Conservation (phyloP, 2,113 vertebrate genomes). For the Sceloporus tristichus region DNA sequence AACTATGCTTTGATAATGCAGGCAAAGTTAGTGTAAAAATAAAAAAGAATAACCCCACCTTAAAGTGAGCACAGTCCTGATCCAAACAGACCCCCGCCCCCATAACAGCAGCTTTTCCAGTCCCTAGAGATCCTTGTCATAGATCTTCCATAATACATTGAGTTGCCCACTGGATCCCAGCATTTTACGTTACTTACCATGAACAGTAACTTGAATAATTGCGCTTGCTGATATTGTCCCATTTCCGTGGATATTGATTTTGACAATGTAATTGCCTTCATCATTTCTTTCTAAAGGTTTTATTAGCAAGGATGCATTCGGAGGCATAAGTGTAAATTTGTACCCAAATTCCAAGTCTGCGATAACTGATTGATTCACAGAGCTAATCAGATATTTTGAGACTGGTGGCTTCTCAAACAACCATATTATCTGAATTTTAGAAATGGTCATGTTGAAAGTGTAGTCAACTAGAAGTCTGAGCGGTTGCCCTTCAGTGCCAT, state of each 20-base stretch:
- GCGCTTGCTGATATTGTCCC: constrained; percentile 76
- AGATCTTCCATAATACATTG: background rate
- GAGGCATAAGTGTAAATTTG: constrained; percentile 81
- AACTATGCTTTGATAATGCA: no score
- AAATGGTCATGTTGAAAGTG: constrained; percentile 74
- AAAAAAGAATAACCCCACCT: background rate
- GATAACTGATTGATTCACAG: constrained; percentile 79
- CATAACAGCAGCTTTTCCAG: background rate
- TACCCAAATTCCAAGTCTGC: constrained; percentile 82
- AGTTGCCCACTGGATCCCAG: background rate
- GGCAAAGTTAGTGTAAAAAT: background rate
- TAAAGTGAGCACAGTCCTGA: background rate
- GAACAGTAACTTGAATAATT: constrained; percentile 82
- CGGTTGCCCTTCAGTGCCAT: constrained; percentile 79
- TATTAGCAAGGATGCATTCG: constrained; percentile 81
- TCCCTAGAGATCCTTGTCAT: background rate
- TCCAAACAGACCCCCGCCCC: no score
- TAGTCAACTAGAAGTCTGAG: constrained; percentile 80
- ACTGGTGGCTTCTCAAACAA: constrained; percentile 77
- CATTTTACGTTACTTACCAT: constrained; percentile 77
- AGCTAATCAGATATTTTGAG: constrained; percentile 77
- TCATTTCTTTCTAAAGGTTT: constrained; percentile 75
- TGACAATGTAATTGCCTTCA: constrained; percentile 84
- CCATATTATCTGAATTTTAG: constrained; percentile 85
- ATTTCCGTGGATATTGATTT: constrained; percentile 82